Conservation (phyloP, 2,113 vertebrate species). For the Ciconia boyciana region DNA sequence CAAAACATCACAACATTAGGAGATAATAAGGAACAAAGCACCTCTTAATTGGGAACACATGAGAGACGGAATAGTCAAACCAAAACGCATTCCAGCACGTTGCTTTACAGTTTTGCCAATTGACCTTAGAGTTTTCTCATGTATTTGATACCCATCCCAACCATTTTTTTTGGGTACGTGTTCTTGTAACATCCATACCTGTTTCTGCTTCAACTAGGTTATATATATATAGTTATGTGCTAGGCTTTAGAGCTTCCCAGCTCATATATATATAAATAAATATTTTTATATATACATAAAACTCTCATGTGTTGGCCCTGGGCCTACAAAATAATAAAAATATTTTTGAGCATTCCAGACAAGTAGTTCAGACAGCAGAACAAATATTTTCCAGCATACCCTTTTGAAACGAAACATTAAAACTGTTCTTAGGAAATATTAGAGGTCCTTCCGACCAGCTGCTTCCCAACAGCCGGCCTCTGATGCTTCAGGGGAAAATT, state of each 20-base stretch:
- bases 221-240: neutral
- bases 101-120: neutral
- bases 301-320: neutral
- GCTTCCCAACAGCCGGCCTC: neutral
- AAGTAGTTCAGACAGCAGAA: neutral
- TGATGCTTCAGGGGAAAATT: neutral
- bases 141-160: neutral
- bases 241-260: neutral
- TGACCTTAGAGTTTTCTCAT: neutral
- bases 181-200: neutral
- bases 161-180: rapidly evolving
- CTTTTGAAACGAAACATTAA: neutral
- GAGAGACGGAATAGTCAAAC: rapidly evolving
- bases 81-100: neutral
- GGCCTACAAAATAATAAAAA: neutral
- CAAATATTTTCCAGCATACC: neutral
- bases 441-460: neutral
- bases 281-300: neutral
- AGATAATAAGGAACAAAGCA: neutral
- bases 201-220: neutral
- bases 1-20: neutral
- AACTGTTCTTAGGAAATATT: neutral
- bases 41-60: rapidly evolving
- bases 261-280: neutral
- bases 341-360: neutral